A percentile compares a stretch with the other conserved stretches of the same genome.
Evolutionary conservation across 2,797 vertebrate species (phyloP).

Genomic region (Pteropus rufus): DNA sequence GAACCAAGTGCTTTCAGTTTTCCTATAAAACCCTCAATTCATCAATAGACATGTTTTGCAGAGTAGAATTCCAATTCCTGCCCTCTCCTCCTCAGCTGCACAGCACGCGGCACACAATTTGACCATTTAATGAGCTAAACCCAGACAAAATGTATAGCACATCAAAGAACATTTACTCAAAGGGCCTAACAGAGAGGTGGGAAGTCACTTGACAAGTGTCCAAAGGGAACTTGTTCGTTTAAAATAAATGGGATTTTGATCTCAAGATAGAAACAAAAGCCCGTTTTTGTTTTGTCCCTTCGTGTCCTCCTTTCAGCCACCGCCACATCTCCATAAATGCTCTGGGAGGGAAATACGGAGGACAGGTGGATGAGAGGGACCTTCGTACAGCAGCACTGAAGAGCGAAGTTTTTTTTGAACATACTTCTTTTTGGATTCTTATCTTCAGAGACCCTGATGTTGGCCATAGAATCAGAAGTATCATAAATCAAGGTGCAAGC

Average conservation of each 20-base stretch:
- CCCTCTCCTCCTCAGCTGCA: background rate
- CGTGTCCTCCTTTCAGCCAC: background rate
- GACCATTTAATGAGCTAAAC: background rate
- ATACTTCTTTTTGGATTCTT: background rate
- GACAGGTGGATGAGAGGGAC: fast-evolving
- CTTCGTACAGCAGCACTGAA: background rate
- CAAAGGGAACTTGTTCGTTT: background rate
- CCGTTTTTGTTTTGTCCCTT: background rate
- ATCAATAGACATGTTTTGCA: background rate
- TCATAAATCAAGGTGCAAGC: background rate
- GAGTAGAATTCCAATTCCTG: background rate
- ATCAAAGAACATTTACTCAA: background rate
- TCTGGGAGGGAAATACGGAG: background rate
- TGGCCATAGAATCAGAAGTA: background rate
- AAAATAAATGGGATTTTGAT: background rate
- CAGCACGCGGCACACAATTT: background rate
- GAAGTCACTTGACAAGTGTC: background rate
- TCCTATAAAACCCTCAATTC: background rate
- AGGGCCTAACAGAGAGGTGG: background rate
- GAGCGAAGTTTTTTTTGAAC: background rate
- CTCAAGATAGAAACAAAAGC: background rate
- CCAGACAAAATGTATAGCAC: background rate
- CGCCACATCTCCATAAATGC: background rate
- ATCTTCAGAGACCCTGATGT: background rate
- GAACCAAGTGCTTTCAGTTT: background rate